Conservation (phyloP, 2,113 vertebrate species). For the Brachyhypopomus occidentalis region DNA sequence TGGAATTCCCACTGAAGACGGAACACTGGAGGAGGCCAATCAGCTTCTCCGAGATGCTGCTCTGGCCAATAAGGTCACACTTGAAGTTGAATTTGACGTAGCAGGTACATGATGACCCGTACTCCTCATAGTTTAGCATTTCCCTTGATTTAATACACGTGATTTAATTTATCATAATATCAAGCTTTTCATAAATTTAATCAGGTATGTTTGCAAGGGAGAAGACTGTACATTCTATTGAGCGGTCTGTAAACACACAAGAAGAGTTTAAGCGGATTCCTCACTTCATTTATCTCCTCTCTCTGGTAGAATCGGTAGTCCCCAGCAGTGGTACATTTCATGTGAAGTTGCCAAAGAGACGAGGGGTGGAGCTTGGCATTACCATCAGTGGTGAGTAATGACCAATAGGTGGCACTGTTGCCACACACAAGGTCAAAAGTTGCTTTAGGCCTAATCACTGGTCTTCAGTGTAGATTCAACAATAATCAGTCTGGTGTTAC, state of each 20-base stretch:
- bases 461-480: background rate
- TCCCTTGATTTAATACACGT: background rate
- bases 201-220: too few relatives aligned
- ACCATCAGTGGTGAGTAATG: constrained; percentile 92
- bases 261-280: constrained; percentile 14
- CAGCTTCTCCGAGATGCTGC: constrained; percentile 94
- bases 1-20: constrained; percentile 89
- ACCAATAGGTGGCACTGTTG: constrained; percentile 60
- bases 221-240: too few relatives aligned
- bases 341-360: constrained; percentile 94
- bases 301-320: constrained; percentile 86
- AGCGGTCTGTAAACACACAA: too few relatives aligned
- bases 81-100: constrained; percentile 93
- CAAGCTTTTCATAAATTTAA: background rate
- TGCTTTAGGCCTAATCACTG: background rate
- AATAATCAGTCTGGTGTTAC: too few relatives aligned
- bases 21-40: constrained; percentile 94
- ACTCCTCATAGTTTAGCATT: background rate
- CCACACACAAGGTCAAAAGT: background rate
- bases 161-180: background rate
- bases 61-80: constrained; percentile 84
- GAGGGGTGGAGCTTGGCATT: constrained; percentile 94
- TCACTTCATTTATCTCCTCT: background rate
- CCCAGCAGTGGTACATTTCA: constrained; percentile 98
- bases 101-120: constrained; percentile 74